Conservation (phyloP, 2,888 invertebrate genomes). For the Orgyia antiqua region DNA sequence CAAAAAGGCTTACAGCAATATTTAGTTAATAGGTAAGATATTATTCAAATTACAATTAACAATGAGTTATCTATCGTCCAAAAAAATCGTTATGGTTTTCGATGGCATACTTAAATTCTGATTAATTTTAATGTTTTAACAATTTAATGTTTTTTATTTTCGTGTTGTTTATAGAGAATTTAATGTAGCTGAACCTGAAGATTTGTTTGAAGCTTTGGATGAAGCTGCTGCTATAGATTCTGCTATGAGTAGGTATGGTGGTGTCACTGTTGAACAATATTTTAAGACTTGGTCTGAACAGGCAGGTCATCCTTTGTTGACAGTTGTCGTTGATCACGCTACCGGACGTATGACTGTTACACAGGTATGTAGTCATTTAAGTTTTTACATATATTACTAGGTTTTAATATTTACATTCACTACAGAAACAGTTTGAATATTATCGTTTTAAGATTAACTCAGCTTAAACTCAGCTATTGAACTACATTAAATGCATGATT, state of each 20-base stretch:
- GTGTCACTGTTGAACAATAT: slow-evolving; percentile 57
- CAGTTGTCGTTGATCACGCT: slow-evolving; percentile 58
- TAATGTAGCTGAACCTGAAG: slow-evolving; percentile 65
- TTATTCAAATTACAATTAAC: too few species aligned
- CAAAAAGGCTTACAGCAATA: slow-evolving; percentile 54
- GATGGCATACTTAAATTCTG: too few species aligned
- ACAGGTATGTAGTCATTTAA: slow-evolving; percentile 45
- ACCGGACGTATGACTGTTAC: slow-evolving; percentile 49
- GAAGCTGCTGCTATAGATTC: slow-evolving; percentile 42
- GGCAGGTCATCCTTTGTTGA: slow-evolving; percentile 79
- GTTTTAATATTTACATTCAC: too few species aligned
- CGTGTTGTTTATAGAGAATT: slow-evolving; percentile 45
- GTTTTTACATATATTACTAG: not conserved
- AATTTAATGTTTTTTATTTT: too few species aligned
- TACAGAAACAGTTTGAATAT: too few species aligned
- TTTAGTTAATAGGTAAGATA: slow-evolving; percentile 3
- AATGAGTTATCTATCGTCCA: too few species aligned
- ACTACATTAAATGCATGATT: too few species aligned
- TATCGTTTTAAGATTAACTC: too few species aligned
- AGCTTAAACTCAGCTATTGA: too few species aligned
- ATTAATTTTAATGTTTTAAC: too few species aligned
- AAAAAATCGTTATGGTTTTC: too few species aligned
- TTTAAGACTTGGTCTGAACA: slow-evolving; percentile 80
- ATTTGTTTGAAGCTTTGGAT: slow-evolving; percentile 71
- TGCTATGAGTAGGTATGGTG: slow-evolving; percentile 42